These are phyloP conservation scores for Lonchura striata DNA, from an alignment of 2,113 vertebrate genomes.

Conservation along the genomic window DNA sequence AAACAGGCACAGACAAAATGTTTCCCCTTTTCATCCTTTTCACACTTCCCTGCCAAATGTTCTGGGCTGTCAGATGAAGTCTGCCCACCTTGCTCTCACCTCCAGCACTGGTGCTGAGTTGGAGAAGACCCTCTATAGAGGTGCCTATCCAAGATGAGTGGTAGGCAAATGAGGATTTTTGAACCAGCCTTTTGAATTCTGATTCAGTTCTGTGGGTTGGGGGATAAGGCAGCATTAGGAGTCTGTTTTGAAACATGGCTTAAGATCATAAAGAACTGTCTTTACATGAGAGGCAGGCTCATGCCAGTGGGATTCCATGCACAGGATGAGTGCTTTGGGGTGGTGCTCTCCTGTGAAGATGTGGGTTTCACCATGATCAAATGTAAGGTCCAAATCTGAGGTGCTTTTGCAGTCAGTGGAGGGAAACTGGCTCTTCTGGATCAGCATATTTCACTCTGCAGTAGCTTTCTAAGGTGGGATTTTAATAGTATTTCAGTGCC, in stretches of 20 bases:
- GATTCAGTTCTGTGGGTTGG: not conserved
- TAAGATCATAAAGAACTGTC: not conserved
- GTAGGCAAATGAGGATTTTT: not conserved
- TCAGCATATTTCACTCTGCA: not conserved
- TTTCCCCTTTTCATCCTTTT: not conserved
- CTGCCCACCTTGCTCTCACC: not conserved
- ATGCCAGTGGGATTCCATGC: not conserved
- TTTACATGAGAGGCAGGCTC: not conserved
- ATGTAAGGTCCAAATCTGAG: not conserved
- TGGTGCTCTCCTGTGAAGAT: not conserved
- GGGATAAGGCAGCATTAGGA: not conserved
- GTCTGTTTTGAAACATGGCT: not conserved
- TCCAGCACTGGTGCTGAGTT: rapidly evolving
- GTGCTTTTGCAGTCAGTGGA: not conserved
- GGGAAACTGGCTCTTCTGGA: not conserved
- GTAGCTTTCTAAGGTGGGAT: not conserved
- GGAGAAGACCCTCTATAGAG: not conserved
- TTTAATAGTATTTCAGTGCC: not conserved
- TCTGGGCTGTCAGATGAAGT: not conserved
- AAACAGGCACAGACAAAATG: not conserved
- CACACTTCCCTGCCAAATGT: not conserved
- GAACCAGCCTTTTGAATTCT: not conserved
- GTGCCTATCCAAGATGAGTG: not conserved
- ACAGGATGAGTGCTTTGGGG: not conserved
- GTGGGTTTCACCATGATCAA: not conserved